Evolutionary conservation across 2,888 invertebrate species (phyloP).

Genomic region (Pecten maximus): DNA sequence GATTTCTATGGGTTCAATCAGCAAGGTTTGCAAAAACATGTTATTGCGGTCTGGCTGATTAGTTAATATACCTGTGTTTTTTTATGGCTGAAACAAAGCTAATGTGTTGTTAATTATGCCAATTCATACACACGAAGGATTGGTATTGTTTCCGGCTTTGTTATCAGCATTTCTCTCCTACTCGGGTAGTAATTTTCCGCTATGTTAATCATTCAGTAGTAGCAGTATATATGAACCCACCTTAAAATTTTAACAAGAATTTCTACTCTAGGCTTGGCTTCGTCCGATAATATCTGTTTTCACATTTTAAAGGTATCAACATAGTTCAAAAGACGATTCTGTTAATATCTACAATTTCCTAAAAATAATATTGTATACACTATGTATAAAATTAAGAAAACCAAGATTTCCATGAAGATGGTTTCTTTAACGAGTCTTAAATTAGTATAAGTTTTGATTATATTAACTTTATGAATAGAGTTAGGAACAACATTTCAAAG

Average conservation of each 20-base stretch:
- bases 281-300: neutral
- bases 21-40: constrained; percentile 15
- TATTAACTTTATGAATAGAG: too few relatives aligned
- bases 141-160: constrained; percentile 9
- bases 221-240: too few relatives aligned
- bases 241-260: neutral
- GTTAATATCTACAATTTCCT: too few relatives aligned
- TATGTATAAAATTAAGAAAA: too few relatives aligned
- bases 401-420: too few relatives aligned
- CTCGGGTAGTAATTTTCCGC: neutral
- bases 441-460: too few relatives aligned
- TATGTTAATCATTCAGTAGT: neutral
- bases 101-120: neutral
- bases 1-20: constrained; percentile 20
- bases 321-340: neutral
- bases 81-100: neutral
- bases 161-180: neutral
- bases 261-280: neutral
- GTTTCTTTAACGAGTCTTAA: too few relatives aligned
- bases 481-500: too few relatives aligned
- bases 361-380: too few relatives aligned
- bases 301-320: neutral
- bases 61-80: neutral
- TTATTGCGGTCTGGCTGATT: neutral
- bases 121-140: neutral